These are phyloP conservation scores for Pocillopora verrucosa DNA, from an alignment of 64 coral and sea anemone genomes.

Conservation along the genomic window DNA sequence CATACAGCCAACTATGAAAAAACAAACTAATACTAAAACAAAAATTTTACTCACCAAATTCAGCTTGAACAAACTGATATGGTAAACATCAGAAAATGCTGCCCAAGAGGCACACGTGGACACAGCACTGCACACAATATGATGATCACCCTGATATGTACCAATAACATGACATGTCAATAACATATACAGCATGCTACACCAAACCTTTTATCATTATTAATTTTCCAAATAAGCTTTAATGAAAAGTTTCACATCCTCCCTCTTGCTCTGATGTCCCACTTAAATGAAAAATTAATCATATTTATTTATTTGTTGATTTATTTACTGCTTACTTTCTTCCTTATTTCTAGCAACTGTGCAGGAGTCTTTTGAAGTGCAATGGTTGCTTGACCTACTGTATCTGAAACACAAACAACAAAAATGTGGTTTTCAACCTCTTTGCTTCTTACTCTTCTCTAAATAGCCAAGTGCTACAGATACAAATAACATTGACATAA, in stretches of 20 bases:
- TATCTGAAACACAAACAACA: background rate
- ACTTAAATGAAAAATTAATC: no score
- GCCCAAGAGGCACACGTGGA: slow-evolving; percentile 73
- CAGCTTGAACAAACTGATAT: slow-evolving; percentile 77
- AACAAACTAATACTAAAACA: background rate
- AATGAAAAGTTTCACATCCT: no score
- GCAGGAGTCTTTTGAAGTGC: slow-evolving; percentile 4
- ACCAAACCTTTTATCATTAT: no score
- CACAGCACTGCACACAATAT: slow-evolving; percentile 88
- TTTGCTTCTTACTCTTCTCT: no score
- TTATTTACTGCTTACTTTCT: slow-evolving; percentile 42
- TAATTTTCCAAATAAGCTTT: no score
- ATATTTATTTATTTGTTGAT: background rate
- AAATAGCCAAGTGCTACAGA: no score
- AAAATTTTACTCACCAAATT: slow-evolving; percentile 54
- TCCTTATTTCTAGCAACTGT: slow-evolving; percentile 56
- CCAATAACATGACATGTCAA: background rate
- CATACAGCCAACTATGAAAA: background rate
- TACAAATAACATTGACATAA: no score
- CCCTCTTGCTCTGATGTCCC: no score
- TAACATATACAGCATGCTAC: background rate
- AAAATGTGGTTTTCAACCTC: background rate
- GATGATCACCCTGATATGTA: slow-evolving; percentile 73
- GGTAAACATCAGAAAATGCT: slow-evolving; percentile 83
- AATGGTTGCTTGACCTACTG: slow-evolving; percentile 16